Base-by-base conservation (phyloP, 2,888 invertebrate species). In the Cheiracanthium punctorium region DNA sequence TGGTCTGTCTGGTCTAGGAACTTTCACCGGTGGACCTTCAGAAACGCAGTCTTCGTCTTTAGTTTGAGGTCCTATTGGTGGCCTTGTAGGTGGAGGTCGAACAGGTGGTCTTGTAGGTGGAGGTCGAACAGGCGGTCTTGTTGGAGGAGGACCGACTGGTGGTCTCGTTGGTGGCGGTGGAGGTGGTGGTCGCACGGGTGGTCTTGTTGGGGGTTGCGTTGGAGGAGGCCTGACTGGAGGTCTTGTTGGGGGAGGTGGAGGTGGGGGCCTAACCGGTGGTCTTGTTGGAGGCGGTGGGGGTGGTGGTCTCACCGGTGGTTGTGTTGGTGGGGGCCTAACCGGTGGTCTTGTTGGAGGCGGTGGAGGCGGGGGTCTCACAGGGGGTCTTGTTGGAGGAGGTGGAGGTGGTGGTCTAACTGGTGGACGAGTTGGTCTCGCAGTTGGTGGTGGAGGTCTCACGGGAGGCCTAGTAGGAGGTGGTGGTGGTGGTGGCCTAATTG, bases 191-290 rank as follows among this genome's bases (percentile, higher is more conserved):
- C 70, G 24, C 0, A 64, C 33, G 72, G 76, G 76, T 12, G 85
- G 79, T 74, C 64, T 70, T 20, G 79, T 79, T 20, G 76, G 72
- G 12, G 76, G 70, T 33, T 72, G 85, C 48, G 33, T 20, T 7
- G 43, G 28, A 30, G 81, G 73, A 14, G 84, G 86, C 69, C 67
- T 43, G 24, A 32, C n/a, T 24, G 76, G 58, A 0, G 77, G 84
- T 37, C 71, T 30, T 37, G 80, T 64, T 32, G 77, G 71, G 14
- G 77, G 84, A 58, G 70, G 80, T 0, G 72, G 64, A 28, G 91
- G 89, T 80, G 91, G 89, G 73, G 91, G 91, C 8, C 91, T 89
- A 28, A 37, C 37, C 32, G 69, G 80, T 67, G 80, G 65, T 43
- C 43, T 17, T n/a, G 80, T 28, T 30, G 69, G 70, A 29, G 67